phyloP scores from a whole-genome alignment of 2,113 vertebrate species.

The Oncorhynchus masou region DNA sequence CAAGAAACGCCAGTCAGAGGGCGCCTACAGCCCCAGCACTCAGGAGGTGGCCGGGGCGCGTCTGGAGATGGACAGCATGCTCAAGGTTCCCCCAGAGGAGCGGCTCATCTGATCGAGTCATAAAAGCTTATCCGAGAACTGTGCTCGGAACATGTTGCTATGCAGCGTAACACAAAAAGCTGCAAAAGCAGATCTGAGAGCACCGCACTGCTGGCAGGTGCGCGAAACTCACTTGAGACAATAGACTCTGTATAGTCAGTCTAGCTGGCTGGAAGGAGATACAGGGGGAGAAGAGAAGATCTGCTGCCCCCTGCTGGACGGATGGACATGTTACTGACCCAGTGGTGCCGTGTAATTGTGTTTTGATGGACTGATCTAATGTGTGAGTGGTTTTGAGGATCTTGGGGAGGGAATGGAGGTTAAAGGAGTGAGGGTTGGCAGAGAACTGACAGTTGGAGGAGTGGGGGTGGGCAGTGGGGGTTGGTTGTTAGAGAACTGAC shows the following conservation, averaged over 20 bases:
- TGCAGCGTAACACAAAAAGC: background rate
- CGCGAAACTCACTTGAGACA: slow-evolving; percentile 13
- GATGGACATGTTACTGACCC: slow-evolving; percentile 8
- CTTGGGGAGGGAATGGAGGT: background rate
- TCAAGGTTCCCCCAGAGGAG: slow-evolving; percentile 93
- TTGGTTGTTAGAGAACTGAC: too few species aligned
- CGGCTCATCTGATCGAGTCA: slow-evolving; percentile 79
- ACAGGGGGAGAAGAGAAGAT: background rate
- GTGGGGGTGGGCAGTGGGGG: too few species aligned
- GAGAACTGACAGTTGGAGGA: too few species aligned
- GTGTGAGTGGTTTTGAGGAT: background rate
- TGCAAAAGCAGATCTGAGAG: background rate
- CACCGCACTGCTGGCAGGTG: slow-evolving; percentile 16
- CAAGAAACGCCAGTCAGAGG: slow-evolving; percentile 91
- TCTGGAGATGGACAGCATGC: slow-evolving; percentile 95
- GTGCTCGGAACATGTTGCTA: background rate
- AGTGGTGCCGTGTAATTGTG: slow-evolving; percentile 5
- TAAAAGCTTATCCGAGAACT: background rate
- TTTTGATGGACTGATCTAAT: background rate
- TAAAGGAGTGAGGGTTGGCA: background rate
- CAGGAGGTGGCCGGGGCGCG: slow-evolving; percentile 94
- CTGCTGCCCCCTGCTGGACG: slow-evolving; percentile 23
- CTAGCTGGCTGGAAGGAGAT: background rate
- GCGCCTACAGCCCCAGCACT: slow-evolving; percentile 90
- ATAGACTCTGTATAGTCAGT: background rate